phyloP scores from a whole-genome alignment of 2,888 invertebrate species.

The Rosalia funebris region DNA sequence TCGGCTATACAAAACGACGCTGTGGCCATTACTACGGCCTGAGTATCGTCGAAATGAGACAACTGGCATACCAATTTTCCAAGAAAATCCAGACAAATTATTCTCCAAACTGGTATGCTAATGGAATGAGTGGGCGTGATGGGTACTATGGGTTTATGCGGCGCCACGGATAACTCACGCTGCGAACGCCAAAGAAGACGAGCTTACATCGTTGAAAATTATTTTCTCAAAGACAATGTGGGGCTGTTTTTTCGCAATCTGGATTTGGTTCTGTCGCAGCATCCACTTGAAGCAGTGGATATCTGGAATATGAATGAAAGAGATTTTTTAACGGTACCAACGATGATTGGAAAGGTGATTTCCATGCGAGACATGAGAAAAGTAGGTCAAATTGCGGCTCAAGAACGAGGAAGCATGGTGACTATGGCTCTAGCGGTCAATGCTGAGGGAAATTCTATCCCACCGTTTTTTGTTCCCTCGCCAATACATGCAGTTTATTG shows the following conservation, averaged over 20 bases:
- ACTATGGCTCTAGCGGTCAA: background rate
- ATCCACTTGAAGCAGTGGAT: background rate
- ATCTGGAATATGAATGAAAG: background rate
- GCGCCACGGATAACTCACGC: background rate
- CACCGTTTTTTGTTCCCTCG: constrained; percentile 1
- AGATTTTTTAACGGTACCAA: background rate
- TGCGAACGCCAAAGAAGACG: constrained; percentile 4
- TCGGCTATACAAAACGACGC: background rate
- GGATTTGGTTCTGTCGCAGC: background rate
- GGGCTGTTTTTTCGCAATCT: background rate
- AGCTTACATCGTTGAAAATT: constrained; percentile 3
- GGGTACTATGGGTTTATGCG: constrained; percentile 11
- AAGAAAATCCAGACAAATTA: background rate
- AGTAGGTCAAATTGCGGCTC: background rate
- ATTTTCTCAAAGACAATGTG: background rate
- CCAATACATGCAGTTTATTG: background rate
- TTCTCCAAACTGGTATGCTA: background rate
- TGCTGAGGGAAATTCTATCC: background rate
- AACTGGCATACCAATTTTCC: constrained; percentile 10
- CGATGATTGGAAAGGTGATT: background rate
- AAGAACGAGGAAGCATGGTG: background rate
- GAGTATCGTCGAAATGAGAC: background rate
- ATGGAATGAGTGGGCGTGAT: constrained; percentile 1
- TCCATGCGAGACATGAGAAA: background rate
- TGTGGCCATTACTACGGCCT: constrained; percentile 2